A percentile compares a stretch with the other conserved stretches of the same genome.
Evolutionary conservation across 2,888 invertebrate species (phyloP).

Genomic region (Xanthia togata): DNA sequence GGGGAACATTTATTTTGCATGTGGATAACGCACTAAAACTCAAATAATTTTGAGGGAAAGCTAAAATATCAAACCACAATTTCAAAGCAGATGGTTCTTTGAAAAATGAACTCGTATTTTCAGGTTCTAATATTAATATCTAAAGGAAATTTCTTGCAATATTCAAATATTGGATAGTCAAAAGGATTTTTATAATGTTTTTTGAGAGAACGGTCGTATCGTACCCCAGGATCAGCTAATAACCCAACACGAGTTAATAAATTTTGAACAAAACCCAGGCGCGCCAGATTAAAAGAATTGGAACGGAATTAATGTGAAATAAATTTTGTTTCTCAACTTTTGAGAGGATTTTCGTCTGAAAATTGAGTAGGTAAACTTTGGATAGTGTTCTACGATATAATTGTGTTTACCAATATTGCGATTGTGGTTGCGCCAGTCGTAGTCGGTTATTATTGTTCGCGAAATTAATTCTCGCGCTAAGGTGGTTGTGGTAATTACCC

Average conservation of each 20-base stretch:
- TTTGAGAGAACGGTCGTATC: conserved; percentile 5
- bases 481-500: conserved; percentile 32
- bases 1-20: conserved; percentile 59
- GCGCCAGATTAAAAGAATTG: conserved; percentile 55
- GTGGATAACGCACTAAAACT: conserved; percentile 56
- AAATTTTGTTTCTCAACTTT: conserved; percentile 59
- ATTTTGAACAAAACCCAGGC: conserved; percentile 42
- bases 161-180: background rate
- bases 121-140: background rate
- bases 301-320: conserved; percentile 54
- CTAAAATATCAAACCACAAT: conserved; percentile 46
- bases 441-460: conserved; percentile 56
- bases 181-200: background rate
- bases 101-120: conserved; percentile 17
- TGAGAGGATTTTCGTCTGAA: conserved; percentile 40
- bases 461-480: conserved; percentile 59
- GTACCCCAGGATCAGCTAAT: conserved; percentile 11
- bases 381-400: conserved; percentile 25
- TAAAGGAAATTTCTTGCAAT: conserved; percentile 7
- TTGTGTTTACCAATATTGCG: conserved; percentile 49
- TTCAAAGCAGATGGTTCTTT: conserved; percentile 25
- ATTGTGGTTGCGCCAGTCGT: conserved; percentile 41
- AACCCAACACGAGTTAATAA: conserved; percentile 43
- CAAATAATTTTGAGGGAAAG: conserved; percentile 47
- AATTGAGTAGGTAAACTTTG: conserved; percentile 37